Conservation (phyloP, 2,797 vertebrate species). For the Trematomus bernacchii region DNA sequence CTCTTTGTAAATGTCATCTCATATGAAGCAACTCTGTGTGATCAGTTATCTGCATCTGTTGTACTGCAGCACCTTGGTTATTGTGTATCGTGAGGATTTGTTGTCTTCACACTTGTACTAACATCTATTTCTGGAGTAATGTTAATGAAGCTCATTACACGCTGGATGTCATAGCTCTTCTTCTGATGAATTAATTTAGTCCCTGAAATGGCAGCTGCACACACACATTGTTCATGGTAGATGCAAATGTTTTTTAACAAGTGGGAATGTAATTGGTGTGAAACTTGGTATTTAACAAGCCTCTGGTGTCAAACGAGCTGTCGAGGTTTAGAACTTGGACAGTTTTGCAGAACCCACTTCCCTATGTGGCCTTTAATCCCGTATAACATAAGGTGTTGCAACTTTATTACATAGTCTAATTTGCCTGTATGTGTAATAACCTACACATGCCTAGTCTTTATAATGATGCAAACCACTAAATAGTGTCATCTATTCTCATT, state of each 20-base stretch:
- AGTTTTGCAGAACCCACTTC: conserved; percentile 3
- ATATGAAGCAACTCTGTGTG: conserved; percentile 14
- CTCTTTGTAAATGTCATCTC: conserved; percentile 41
- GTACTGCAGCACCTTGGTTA: conserved; percentile 18
- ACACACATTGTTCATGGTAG: neutral
- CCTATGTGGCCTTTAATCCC: conserved; percentile 42
- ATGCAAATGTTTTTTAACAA: conserved; percentile 30
- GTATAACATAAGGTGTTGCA: neutral
- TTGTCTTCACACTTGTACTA: conserved; percentile 29
- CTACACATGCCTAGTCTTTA: neutral
- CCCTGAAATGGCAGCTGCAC: conserved; percentile 32
- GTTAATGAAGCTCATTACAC: conserved; percentile 26
- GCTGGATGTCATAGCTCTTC: conserved; percentile 23
- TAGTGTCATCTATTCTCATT: neutral
- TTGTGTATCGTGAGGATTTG: conserved; percentile 14
- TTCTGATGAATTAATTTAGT: conserved; percentile 38
- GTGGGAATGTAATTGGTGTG: conserved; percentile 15
- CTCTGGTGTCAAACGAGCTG: neutral
- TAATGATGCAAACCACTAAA: conserved; percentile 2
- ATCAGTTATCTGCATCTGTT: conserved; percentile 4
- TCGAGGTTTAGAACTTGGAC: neutral
- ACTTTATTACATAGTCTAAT: neutral
- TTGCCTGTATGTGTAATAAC: conserved; percentile 5
- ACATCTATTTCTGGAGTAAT: conserved; percentile 34
- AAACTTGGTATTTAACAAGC: conserved; percentile 12